These are phyloP conservation scores for Liolophura sinensis DNA, from an alignment of 1,140 invertebrate species.

Conservation along the genomic window DNA sequence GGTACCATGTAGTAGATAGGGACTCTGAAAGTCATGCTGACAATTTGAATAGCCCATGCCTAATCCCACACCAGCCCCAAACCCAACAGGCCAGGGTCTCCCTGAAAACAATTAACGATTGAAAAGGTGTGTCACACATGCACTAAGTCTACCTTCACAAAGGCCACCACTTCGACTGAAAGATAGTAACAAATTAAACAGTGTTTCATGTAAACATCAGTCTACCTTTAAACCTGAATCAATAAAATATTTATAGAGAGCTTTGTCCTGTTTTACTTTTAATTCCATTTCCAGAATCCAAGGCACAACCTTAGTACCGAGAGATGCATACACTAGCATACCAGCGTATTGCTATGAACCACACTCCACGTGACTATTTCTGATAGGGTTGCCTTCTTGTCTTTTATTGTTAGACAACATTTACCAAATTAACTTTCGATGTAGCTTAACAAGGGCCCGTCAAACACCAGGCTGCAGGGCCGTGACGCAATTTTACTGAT, in stretches of 20 bases:
- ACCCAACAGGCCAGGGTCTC: constrained; percentile 53
- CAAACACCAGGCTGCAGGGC: too few species aligned
- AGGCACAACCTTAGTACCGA: too few species aligned
- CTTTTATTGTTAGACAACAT: too few species aligned
- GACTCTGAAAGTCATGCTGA: constrained; percentile 60
- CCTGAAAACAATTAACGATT: constrained; percentile 31
- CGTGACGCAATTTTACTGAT: too few species aligned
- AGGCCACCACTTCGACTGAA: neutral
- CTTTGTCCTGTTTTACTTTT: neutral
- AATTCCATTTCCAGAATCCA: neutral
- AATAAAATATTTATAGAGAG: constrained; percentile 1
- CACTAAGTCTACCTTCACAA: neutral
- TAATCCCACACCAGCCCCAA: constrained; percentile 54
- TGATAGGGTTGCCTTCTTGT: too few species aligned
- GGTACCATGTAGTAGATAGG: constrained; percentile 29
- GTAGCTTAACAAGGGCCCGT: too few species aligned
- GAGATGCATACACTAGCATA: too few species aligned
- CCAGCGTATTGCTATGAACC: too few species aligned
- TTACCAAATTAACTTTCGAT: too few species aligned
- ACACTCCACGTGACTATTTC: too few species aligned
- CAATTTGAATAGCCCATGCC: constrained; percentile 65
- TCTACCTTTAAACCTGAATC: neutral
- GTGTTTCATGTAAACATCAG: neutral
- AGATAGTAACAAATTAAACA: constrained; percentile 5
- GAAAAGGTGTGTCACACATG: neutral